Base-by-base conservation (phyloP, 2,113 vertebrate species). In the Tragulus kanchil region DNA sequence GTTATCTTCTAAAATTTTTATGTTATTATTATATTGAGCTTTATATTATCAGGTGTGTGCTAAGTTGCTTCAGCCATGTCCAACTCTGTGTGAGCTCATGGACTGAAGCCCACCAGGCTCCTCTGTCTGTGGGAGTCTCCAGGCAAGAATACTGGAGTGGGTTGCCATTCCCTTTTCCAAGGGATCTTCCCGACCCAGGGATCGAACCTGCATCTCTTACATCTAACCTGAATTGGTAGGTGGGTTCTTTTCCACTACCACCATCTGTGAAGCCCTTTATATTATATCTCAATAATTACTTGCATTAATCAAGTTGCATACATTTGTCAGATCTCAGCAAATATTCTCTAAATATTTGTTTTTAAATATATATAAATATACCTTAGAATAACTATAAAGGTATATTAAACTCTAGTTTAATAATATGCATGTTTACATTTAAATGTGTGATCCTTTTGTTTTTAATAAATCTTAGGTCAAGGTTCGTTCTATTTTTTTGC, bases 381-480 rank as follows among this genome's bases (percentile, higher is more conserved):
- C 78, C 48, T 83, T 28, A 64, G 19, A 64, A 79, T 48, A 75
- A 62, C n/a, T 83, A 7, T 89, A 64, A 64, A 56, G 19, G 31
- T 89, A 81, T 81, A 73, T 73, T 83, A 14, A 73, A 82, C 45
- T 82, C 42, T 83, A 26, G 50, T 93, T 93, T 78, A 89, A 89
- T 75, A 64, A 45, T 16, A 73, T 52, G 3, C 8, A 86, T 9
- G 12, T 73, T 93, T 93, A n/a, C 15, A 89, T 89, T 73, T 92
- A 52, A 84, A 9, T 82, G 10, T 82, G 26, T 86, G 9, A 86
- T 71, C 12, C 28, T 88, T 45, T 86, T 97, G 56, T 62, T 75
- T 82, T 92, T 86, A 81, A 67, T 52, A 36, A 78, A 91, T 75
- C 82, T 96, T 86, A 86, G 31, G 42, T 87, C 56, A 84, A 69